Evolutionary conservation across 2,888 invertebrate species (phyloP).

Genomic region (Blera fallax): DNA sequence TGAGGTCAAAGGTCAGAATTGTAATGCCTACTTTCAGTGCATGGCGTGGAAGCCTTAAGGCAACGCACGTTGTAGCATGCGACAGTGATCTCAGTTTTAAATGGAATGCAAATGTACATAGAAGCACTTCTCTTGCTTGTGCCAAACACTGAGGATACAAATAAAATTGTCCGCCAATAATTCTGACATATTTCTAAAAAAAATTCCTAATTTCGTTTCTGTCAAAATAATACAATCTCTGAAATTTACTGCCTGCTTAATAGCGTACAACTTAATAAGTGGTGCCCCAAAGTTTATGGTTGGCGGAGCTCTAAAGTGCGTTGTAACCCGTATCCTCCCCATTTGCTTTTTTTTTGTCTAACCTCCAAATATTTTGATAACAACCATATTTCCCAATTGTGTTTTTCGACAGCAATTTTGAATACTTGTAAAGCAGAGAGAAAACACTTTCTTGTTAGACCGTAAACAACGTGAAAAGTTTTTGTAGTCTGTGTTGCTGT

Average conservation of each 20-base stretch:
- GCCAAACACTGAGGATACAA: too few relatives aligned
- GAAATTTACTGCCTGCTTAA: neutral
- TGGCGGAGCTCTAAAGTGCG: slow-evolving; percentile 28
- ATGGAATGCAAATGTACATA: too few relatives aligned
- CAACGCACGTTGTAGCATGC: too few relatives aligned
- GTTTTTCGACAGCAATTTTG: slow-evolving; percentile 1
- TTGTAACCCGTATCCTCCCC: slow-evolving; percentile 25
- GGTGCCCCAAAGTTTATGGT: slow-evolving; percentile 24
- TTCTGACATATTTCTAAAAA: neutral
- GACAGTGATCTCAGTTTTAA: too few relatives aligned
- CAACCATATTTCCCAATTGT: slow-evolving; percentile 21
- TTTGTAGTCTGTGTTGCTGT: neutral
- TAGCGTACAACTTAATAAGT: slow-evolving; percentile 42
- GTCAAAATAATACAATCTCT: neutral
- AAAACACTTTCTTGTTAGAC: slow-evolving; percentile 40
- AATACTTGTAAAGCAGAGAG: slow-evolving; percentile 35
- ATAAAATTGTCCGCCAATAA: too few relatives aligned
- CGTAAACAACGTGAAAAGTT: slow-evolving; percentile 47
- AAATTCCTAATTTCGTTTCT: neutral
- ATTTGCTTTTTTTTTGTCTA: neutral
- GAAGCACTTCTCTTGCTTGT: too few relatives aligned
- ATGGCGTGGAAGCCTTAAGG: too few relatives aligned
- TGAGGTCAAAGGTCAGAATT: too few relatives aligned
- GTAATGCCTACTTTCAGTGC: too few relatives aligned
- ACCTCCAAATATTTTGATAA: slow-evolving; percentile 35